Percentiles rank a stretch among this genome's conserved stretches.
These are phyloP conservation scores for Macropodus opercularis DNA, from an alignment of 2,797 vertebrate species.

Conservation along the genomic window DNA sequence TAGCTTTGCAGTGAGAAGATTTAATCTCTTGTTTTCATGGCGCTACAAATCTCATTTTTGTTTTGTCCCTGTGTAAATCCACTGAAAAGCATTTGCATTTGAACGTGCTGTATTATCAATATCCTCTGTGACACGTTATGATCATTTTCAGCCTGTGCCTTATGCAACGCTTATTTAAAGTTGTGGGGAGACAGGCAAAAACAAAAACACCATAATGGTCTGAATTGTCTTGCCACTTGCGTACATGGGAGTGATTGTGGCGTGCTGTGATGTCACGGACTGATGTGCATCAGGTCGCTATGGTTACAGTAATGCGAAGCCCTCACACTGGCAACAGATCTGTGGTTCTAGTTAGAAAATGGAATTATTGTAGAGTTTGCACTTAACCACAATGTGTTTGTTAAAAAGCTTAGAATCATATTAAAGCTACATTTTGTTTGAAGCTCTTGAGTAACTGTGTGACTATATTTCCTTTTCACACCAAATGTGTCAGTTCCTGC, in stretches of 20 bases:
- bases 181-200: slow-evolving; percentile 31
- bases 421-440: too few relatives aligned
- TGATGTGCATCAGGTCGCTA: slow-evolving; percentile 77
- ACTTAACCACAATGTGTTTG: background rate
- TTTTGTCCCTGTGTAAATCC: slow-evolving; percentile 66
- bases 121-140: slow-evolving; percentile 16
- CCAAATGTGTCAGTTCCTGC: slow-evolving; percentile 52
- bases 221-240: slow-evolving; percentile 66
- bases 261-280: slow-evolving; percentile 74
- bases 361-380: background rate
- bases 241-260: slow-evolving; percentile 68
- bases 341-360: background rate
- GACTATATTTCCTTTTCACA: slow-evolving; percentile 19
- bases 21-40: slow-evolving; percentile 53
- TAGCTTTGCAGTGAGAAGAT: slow-evolving; percentile 39
- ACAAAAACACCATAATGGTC: slow-evolving; percentile 46
- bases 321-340: slow-evolving; percentile 54
- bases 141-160: slow-evolving; percentile 30
- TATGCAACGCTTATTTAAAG: slow-evolving; percentile 41
- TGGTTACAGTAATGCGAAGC: slow-evolving; percentile 69
- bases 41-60: slow-evolving; percentile 46
- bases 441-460: too few relatives aligned
- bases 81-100: slow-evolving; percentile 54
- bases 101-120: slow-evolving; percentile 35
- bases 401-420: background rate